phyloP scores from a whole-genome alignment of 2,888 invertebrate species.

The Ryuthela nishihirai region DNA sequence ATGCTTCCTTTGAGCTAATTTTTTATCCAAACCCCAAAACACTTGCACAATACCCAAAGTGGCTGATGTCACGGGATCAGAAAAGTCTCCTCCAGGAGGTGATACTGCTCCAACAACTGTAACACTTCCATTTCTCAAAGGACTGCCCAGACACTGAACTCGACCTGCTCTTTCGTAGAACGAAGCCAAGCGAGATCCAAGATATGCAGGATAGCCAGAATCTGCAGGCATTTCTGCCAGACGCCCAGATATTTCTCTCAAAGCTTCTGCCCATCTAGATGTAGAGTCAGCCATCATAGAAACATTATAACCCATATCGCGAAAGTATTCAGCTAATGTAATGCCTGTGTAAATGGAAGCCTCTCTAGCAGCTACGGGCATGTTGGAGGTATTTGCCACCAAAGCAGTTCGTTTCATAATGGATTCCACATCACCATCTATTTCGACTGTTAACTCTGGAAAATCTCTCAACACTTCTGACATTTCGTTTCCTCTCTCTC shows the following conservation, averaged over 20 bases:
- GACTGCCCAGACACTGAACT: conserved; percentile 95
- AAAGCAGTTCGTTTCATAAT: conserved; percentile 99
- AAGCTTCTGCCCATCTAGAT: conserved; percentile 99
- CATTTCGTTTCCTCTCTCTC: conserved; percentile 99
- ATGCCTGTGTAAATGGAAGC: conserved; percentile 70
- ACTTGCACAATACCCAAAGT: conserved; percentile 86
- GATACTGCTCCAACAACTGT: conserved; percentile 99
- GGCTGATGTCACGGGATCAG: conserved; percentile 98
- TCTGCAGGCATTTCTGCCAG: conserved; percentile 99
- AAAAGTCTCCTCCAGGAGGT: conserved; percentile 99
- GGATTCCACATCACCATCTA: conserved; percentile 87
- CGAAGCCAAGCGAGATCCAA: conserved; percentile 95
- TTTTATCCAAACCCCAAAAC: conserved; percentile 99
- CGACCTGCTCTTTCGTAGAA: conserved; percentile 99
- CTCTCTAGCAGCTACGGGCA: conserved; percentile 99
- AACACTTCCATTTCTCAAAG: conserved; percentile 96
- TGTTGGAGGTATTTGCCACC: conserved; percentile 99
- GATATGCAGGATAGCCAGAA: conserved; percentile 96
- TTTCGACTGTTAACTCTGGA: conserved; percentile 96
- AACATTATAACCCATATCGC: conserved; percentile 97
- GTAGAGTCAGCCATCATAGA: conserved; percentile 99
- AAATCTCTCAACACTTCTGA: conserved; percentile 98
- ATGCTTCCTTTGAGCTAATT: conserved; percentile 97
- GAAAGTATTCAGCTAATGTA: conserved; percentile 98
- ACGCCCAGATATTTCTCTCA: conserved; percentile 98